Conservation (phyloP, 2,888 invertebrate genomes). For the Lydus trimaculatus region DNA sequence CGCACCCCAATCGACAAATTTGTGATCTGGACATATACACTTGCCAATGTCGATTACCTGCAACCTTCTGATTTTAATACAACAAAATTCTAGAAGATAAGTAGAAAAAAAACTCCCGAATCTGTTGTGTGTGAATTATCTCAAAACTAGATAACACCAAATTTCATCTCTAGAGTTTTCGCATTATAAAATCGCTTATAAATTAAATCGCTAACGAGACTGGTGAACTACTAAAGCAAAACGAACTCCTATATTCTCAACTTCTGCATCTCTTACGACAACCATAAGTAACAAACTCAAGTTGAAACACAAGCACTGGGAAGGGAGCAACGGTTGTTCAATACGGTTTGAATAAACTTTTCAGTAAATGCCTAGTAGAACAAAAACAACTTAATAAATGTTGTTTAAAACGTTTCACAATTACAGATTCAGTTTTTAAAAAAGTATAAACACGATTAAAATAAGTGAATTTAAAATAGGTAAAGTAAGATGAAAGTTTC, state of each 20-base stretch:
- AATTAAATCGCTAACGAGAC: constrained; percentile 56
- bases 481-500: constrained; percentile 55
- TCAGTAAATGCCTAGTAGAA: constrained; percentile 19
- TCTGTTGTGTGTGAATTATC: background rate
- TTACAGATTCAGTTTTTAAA: constrained; percentile 44
- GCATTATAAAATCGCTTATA: constrained; percentile 60
- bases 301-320: constrained; percentile 46
- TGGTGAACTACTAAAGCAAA: constrained; percentile 48
- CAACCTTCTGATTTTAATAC: background rate
- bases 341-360: background rate
- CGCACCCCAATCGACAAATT: constrained; percentile 5
- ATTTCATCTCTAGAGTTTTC: constrained; percentile 57
- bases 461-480: constrained; percentile 53
- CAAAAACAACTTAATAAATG: constrained; percentile 20
- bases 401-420: constrained; percentile 21
- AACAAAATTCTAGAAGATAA: background rate
- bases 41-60: constrained; percentile 1
- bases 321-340: constrained; percentile 13
- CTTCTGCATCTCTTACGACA: constrained; percentile 38
- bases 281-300: constrained; percentile 46
- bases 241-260: constrained; percentile 40
- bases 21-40: constrained; percentile 2
- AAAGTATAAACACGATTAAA: constrained; percentile 50
- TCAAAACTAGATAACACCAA: constrained; percentile 57
- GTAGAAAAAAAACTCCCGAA: no score